A percentile compares a stretch with the other conserved stretches of the same genome.
Evolutionary conservation across 2,888 invertebrate species (phyloP).

Genomic region (Adelphocoris suturalis): DNA sequence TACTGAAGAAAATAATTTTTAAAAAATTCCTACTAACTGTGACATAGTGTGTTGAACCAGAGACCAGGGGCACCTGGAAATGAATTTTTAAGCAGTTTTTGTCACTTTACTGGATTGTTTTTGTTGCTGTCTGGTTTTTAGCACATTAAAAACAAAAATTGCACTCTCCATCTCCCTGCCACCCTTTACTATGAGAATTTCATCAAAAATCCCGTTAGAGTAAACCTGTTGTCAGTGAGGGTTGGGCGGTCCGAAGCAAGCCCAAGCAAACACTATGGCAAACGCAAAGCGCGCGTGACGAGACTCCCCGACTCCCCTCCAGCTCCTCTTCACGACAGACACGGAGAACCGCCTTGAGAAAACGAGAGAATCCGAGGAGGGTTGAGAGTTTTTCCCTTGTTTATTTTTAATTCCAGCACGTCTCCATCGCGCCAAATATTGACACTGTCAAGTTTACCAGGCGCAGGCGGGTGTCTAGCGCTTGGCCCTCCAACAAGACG

Average conservation of each 20-base stretch:
- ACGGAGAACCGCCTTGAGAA: not conserved
- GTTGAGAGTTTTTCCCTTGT: slow-evolving; percentile 46
- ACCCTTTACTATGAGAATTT: not conserved
- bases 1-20: too few species aligned
- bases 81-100: too few species aligned
- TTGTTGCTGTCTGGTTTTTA: too few species aligned
- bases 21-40: too few species aligned
- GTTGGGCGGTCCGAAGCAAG: not conserved
- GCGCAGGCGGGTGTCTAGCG: not conserved
- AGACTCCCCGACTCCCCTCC: not conserved
- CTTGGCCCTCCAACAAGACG: not conserved
- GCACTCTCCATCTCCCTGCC: too few species aligned
- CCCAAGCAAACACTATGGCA: not conserved
- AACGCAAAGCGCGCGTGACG: not conserved
- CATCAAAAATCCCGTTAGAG: not conserved
- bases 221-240: not conserved
- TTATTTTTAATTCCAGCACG: slow-evolving; percentile 63
- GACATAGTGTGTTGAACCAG: too few species aligned
- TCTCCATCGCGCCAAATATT: slow-evolving; percentile 48
- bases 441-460: slow-evolving; percentile 44
- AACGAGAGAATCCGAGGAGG: slow-evolving; percentile 13
- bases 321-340: too few species aligned
- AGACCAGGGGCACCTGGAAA: too few species aligned
- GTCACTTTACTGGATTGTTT: too few species aligned
- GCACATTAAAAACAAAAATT: too few species aligned